Evolutionary conservation across 1,140 invertebrate species (phyloP).

Genomic region (Drosophila aff.): DNA sequence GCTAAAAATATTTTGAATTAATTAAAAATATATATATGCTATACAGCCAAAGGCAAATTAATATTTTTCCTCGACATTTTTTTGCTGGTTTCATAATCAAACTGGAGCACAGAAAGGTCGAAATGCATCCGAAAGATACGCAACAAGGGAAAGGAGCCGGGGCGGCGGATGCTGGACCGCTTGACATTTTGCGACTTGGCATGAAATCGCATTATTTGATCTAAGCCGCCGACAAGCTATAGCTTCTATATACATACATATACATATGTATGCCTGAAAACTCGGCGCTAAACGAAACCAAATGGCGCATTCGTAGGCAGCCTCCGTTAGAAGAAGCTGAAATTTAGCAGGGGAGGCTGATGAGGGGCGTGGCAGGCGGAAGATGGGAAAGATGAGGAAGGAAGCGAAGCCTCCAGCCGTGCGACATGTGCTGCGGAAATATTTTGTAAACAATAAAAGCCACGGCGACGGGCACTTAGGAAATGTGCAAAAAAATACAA

Average conservation of each 20-base stretch:
- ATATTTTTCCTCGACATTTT: slow-evolving; percentile 24
- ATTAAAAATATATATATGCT: slow-evolving; percentile 64
- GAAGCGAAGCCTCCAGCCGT: slow-evolving; percentile 47
- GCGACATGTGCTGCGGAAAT: slow-evolving; percentile 82
- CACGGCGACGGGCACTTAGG: slow-evolving; percentile 22
- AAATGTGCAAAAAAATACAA: slow-evolving; percentile 34
- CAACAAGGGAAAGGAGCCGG: slow-evolving; percentile 1
- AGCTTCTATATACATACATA: neutral
- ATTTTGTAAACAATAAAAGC: slow-evolving; percentile 64
- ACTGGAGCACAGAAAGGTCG: slow-evolving; percentile 75
- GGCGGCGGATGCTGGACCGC: slow-evolving; percentile 63
- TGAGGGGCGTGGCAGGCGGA: slow-evolving; percentile 16
- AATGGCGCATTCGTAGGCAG: slow-evolving; percentile 67
- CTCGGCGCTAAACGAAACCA: slow-evolving; percentile 77
- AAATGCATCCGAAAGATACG: slow-evolving; percentile 52
- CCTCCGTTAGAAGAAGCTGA: slow-evolving; percentile 23
- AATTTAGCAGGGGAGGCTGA: neutral
- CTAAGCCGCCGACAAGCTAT: slow-evolving; percentile 68
- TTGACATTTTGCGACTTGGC: slow-evolving; percentile 83
- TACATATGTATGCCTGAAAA: neutral
- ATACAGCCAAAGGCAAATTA: slow-evolving; percentile 46
- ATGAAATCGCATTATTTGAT: slow-evolving; percentile 84
- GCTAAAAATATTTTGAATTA: slow-evolving; percentile 69
- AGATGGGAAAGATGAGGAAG: slow-evolving; percentile 23
- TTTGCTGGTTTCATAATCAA: slow-evolving; percentile 64